Evolutionary conservation across 2,797 vertebrate genomes (phyloP).

Genomic region (Uromys caudimaculatus): DNA sequence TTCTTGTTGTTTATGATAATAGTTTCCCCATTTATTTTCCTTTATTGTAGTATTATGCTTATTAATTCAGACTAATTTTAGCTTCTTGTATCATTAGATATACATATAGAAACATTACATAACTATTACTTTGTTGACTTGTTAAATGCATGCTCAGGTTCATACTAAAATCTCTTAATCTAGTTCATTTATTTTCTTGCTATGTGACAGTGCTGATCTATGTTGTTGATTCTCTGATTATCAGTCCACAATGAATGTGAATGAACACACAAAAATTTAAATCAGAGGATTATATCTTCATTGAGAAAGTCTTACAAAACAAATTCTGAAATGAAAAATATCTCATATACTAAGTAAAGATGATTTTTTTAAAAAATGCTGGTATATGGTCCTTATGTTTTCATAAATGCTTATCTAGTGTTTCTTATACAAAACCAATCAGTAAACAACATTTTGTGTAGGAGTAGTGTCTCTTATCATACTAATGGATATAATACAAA

Average conservation of each 20-base stretch:
- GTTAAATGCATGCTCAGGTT: neutral
- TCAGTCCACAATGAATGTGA: conserved; percentile 4
- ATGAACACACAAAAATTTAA: neutral
- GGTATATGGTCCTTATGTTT: neutral
- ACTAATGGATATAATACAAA: neutral
- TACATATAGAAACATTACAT: neutral
- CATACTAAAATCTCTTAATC: neutral
- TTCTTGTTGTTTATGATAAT: neutral
- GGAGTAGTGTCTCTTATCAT: neutral
- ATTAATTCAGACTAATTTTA: conserved; percentile 25
- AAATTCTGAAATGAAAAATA: neutral
- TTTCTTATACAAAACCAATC: neutral
- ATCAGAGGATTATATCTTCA: neutral
- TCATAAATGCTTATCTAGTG: neutral
- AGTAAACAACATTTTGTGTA: neutral
- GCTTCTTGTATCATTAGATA: neutral
- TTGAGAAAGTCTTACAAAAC: conserved; percentile 16
- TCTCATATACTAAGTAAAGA: neutral
- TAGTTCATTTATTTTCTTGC: neutral
- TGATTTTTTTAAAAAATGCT: neutral
- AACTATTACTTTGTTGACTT: neutral
- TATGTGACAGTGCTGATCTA: neutral
- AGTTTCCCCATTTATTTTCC: neutral
- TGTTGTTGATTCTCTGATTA: neutral
- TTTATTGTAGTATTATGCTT: neutral